phyloP scores from a whole-genome alignment of 1,140 invertebrate species.

The Caenorhabditis inopinata region DNA sequence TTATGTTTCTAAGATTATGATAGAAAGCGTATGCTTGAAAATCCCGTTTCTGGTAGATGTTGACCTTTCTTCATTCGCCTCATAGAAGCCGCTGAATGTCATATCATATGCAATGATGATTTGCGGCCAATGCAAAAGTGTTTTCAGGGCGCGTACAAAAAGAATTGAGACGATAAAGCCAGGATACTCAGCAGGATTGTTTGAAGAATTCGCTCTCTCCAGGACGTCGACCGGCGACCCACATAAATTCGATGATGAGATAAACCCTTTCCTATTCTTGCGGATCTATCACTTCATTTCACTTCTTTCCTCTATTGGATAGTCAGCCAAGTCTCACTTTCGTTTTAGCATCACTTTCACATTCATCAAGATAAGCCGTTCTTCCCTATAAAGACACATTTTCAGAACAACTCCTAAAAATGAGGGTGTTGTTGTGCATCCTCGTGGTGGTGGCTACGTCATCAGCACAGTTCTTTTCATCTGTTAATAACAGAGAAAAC shows the following conservation, averaged over 20 bases:
- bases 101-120: slow-evolving; percentile 1
- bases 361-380: slow-evolving; percentile 20
- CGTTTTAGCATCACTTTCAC: slow-evolving; percentile 22
- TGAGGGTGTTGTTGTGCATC: slow-evolving; percentile 22
- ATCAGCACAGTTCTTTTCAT: background rate
- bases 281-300: slow-evolving; percentile 32
- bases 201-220: slow-evolving; percentile 19
- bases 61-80: slow-evolving; percentile 15
- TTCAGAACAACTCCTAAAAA: background rate
- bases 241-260: background rate
- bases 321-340: slow-evolving; percentile 10
- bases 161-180: slow-evolving; percentile 21
- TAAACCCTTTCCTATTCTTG: slow-evolving; percentile 27
- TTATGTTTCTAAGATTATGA: too few species aligned
- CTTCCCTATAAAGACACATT: background rate
- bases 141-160: background rate
- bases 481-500: background rate
- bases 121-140: slow-evolving; percentile 7
- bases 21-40: background rate
- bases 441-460: background rate
- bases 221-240: slow-evolving; percentile 17
- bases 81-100: slow-evolving; percentile 18
- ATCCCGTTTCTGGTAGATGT: background rate
- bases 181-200: slow-evolving; percentile 22
- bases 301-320: slow-evolving; percentile 18